A percentile compares a stretch with the other conserved stretches of the same genome.
Evolutionary conservation across 2,888 invertebrate genomes (phyloP).

Genomic region (Andrena flavipes): DNA sequence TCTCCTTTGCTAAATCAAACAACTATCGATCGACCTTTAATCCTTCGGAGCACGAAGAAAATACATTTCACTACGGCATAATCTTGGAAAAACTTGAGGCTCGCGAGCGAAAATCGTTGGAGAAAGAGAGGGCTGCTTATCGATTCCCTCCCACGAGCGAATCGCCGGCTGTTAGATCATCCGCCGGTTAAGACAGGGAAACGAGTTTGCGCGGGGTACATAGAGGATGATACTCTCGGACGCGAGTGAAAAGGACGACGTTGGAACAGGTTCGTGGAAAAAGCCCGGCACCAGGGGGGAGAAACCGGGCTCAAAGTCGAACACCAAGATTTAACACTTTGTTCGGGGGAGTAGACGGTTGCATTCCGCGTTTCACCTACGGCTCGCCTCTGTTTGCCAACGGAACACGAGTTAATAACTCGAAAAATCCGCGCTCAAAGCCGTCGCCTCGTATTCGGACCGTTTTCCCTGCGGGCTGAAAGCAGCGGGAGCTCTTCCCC

Average conservation of each 20-base stretch:
- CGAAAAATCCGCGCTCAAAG: slow-evolving; percentile 46
- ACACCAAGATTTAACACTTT: slow-evolving; percentile 49
- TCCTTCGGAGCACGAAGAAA: not conserved
- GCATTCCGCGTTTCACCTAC: slow-evolving; percentile 46
- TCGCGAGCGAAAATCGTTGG: not conserved
- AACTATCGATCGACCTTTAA: too few species aligned
- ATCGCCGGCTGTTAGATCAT: not conserved
- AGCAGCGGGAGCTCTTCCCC: slow-evolving; percentile 24
- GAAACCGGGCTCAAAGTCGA: slow-evolving; percentile 26
- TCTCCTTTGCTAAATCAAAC: too few species aligned
- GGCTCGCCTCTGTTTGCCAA: slow-evolving; percentile 54
- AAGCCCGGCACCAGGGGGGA: slow-evolving; percentile 14
- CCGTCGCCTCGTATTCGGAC: slow-evolving; percentile 22
- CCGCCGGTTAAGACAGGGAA: not conserved
- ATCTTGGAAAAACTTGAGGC: not conserved
- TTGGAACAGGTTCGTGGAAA: slow-evolving; percentile 34
- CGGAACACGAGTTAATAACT: slow-evolving; percentile 54
- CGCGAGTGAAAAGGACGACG: not conserved
- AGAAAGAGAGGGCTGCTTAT: not conserved
- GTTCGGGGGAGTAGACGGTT: slow-evolving; percentile 27
- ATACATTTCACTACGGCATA: not conserved
- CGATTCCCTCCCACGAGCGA: not conserved
- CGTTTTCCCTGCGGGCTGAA: slow-evolving; percentile 21
- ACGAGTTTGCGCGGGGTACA: slow-evolving; percentile 1
- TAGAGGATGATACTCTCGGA: slow-evolving; percentile 5